phyloP scores from a whole-genome alignment of 2,888 invertebrate species.

The Protophormia terraenovae region DNA sequence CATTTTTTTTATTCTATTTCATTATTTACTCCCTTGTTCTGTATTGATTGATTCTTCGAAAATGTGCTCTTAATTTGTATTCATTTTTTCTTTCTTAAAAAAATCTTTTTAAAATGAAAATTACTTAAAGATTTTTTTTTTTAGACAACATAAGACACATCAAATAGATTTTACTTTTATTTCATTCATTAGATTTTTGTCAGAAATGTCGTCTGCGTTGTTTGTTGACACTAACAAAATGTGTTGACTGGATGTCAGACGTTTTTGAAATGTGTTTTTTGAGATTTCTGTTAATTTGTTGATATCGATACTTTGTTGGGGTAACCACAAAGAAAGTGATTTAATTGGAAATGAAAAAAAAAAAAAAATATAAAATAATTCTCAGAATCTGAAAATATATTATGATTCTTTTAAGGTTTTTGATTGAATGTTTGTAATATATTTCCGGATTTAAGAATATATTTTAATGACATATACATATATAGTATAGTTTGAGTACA shows the following conservation, averaged over 20 bases:
- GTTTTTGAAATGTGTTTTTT: slow-evolving; percentile 9
- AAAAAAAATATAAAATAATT: too few relatives aligned
- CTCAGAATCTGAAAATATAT: too few relatives aligned
- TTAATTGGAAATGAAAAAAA: neutral
- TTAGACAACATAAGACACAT: slow-evolving; percentile 19
- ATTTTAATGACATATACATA: too few relatives aligned
- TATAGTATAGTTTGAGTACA: too few relatives aligned
- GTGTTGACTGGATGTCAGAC: slow-evolving; percentile 55
- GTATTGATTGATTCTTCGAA: slow-evolving; percentile 28
- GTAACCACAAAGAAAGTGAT: neutral
- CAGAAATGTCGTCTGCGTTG: neutral
- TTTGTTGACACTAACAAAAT: slow-evolving; percentile 22
- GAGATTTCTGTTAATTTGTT: neutral
- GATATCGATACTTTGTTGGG: neutral
- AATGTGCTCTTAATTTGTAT: slow-evolving; percentile 7
- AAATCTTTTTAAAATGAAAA: slow-evolving; percentile 37
- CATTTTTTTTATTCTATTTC: neutral
- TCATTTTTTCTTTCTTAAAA: neutral
- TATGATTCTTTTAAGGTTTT: too few relatives aligned
- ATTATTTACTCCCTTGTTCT: too few relatives aligned
- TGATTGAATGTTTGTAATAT: too few relatives aligned
- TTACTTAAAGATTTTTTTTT: slow-evolving; percentile 29
- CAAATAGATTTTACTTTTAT: slow-evolving; percentile 32
- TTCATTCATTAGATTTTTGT: neutral
- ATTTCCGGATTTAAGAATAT: too few relatives aligned